phyloP scores from a whole-genome alignment of 2,888 invertebrate genomes.

The Drosophila nr. fundita region DNA sequence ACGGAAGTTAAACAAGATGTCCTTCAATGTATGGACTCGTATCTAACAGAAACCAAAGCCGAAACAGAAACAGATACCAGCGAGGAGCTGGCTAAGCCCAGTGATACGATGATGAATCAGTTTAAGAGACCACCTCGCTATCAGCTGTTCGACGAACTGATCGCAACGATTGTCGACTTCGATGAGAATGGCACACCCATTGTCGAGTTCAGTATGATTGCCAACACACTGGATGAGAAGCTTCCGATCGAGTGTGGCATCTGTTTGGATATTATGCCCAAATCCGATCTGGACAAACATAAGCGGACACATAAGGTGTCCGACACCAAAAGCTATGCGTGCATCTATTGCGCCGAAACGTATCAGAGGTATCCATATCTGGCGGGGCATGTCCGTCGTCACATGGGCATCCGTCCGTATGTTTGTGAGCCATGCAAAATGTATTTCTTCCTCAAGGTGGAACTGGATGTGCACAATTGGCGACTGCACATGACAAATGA shows the following conservation, averaged over 20 bases:
- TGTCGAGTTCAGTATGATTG: conserved; percentile 77
- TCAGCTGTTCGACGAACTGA: conserved; percentile 78
- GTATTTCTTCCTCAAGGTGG: conserved; percentile 80
- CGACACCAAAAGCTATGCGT: conserved; percentile 77
- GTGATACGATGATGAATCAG: conserved; percentile 61
- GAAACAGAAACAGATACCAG: neutral
- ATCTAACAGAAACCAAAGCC: conserved; percentile 5
- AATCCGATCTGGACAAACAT: conserved; percentile 69
- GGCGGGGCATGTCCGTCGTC: conserved; percentile 80
- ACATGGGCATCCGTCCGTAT: conserved; percentile 82
- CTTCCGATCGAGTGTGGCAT: conserved; percentile 82
- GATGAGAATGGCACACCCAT: conserved; percentile 34
- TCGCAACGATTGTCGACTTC: conserved; percentile 82
- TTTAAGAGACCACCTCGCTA: conserved; percentile 74
- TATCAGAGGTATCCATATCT: conserved; percentile 76
- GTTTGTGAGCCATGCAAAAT: conserved; percentile 80
- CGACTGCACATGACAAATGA: conserved; percentile 79
- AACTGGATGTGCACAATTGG: conserved; percentile 80
- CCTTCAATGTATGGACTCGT: conserved; percentile 13
- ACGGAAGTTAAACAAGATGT: neutral
- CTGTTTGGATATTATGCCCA: conserved; percentile 79
- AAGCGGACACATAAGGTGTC: conserved; percentile 77
- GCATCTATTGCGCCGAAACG: conserved; percentile 78
- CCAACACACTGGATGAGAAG: conserved; percentile 65
- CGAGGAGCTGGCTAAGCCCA: conserved; percentile 47